These are phyloP conservation scores for Popillia japonica DNA, from an alignment of 1,140 invertebrate species.

Conservation along the genomic window DNA sequence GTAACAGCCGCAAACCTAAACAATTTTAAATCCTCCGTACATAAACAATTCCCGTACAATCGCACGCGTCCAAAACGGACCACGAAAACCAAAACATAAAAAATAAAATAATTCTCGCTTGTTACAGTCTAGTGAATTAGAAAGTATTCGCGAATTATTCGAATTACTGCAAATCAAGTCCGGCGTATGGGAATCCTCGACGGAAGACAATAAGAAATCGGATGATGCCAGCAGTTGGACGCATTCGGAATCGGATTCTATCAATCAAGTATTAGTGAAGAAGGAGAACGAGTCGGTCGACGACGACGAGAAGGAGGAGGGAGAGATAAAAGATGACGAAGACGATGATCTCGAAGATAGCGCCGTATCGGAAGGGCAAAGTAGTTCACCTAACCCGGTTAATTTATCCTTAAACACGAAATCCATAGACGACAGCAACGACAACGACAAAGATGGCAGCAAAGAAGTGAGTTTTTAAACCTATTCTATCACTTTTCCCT, in stretches of 20 bases:
- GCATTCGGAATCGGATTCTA: constrained; percentile 64
- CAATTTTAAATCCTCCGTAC: constrained; percentile 22
- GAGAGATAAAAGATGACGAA: constrained; percentile 58
- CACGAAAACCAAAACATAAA: too few relatives aligned
- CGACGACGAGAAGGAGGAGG: constrained; percentile 59
- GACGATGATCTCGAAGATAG: constrained; percentile 50
- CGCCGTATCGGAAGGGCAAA: constrained; percentile 49
- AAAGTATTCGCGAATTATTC: constrained; percentile 81
- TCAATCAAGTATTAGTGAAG: constrained; percentile 69
- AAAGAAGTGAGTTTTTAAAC: constrained; percentile 43
- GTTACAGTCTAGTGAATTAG: constrained; percentile 77
- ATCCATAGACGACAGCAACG: constrained; percentile 55
- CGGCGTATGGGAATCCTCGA: constrained; percentile 71
- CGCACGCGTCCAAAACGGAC: too few relatives aligned
- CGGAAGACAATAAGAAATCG: constrained; percentile 63
- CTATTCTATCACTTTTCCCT: neutral
- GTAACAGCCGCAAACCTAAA: neutral
- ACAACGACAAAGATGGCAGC: constrained; percentile 52
- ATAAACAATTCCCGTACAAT: too few relatives aligned
- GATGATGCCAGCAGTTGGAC: constrained; percentile 65
- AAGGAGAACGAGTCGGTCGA: constrained; percentile 64
- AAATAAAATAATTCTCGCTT: neutral
- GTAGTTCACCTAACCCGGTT: constrained; percentile 71
- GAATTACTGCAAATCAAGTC: constrained; percentile 84
- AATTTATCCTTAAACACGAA: constrained; percentile 73